A percentile compares a stretch with the other conserved stretches of the same genome.
These are phyloP conservation scores for Phalloptychus januarius DNA, from an alignment of 2,797 vertebrate species.

Conservation along the genomic window DNA sequence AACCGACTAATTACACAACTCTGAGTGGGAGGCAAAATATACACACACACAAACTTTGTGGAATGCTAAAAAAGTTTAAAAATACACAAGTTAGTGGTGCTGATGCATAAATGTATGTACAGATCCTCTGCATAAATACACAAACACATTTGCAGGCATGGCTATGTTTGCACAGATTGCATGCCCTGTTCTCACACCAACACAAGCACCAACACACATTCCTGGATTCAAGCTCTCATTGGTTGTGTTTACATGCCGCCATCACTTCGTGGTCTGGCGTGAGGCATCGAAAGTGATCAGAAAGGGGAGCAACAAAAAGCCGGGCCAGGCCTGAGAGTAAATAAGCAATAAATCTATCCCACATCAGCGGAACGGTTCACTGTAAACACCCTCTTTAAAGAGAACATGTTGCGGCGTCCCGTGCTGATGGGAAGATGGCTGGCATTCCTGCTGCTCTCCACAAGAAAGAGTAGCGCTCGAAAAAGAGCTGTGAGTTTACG, in stretches of 20 bases:
- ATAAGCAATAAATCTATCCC: slow-evolving; percentile 81
- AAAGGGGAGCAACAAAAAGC: slow-evolving; percentile 54
- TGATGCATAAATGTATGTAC: background rate
- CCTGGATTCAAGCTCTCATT: slow-evolving; percentile 45
- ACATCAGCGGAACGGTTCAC: slow-evolving; percentile 68
- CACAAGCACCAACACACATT: slow-evolving; percentile 61
- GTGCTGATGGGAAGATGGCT: slow-evolving; percentile 67
- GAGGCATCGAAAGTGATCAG: slow-evolving; percentile 76
- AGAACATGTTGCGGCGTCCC: slow-evolving; percentile 56
- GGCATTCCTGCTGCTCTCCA: slow-evolving; percentile 74
- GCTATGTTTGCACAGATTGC: slow-evolving; percentile 44
- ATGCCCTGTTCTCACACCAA: slow-evolving; percentile 52
- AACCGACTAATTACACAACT: slow-evolving; percentile 57
- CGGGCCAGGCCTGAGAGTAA: slow-evolving; percentile 69
- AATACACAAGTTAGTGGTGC: slow-evolving; percentile 10
- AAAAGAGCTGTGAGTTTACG: slow-evolving; percentile 59
- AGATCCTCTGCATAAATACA: slow-evolving; percentile 5
- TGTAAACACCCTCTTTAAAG: slow-evolving; percentile 74
- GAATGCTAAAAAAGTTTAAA: slow-evolving; percentile 45
- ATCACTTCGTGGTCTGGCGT: slow-evolving; percentile 74
- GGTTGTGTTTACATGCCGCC: slow-evolving; percentile 71
- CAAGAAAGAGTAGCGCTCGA: slow-evolving; percentile 65
- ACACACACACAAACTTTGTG: slow-evolving; percentile 11
- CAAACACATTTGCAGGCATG: slow-evolving; percentile 24
- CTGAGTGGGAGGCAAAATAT: slow-evolving; percentile 29